Base-by-base conservation (phyloP, 2,113 vertebrate genomes). In the Sigmodon hispidus region DNA sequence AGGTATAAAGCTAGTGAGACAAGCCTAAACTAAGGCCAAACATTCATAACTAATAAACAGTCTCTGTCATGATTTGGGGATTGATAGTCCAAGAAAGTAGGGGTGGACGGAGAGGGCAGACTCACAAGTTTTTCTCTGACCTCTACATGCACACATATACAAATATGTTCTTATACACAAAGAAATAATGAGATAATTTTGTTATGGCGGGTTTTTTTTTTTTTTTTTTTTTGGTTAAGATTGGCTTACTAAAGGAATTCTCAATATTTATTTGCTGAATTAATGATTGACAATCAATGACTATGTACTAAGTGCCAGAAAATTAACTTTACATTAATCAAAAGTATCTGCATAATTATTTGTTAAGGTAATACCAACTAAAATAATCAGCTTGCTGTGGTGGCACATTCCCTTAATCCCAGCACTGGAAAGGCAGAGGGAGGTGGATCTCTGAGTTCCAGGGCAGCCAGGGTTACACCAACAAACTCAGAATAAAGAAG, bases 221-320 rank as follows among this genome's bases (percentile, higher is more conserved):
- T n/a, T n/a, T n/a, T n/a, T n/a, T n/a, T n/a, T 48, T 75, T 72
- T 73, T 73, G 45, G 15, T 26, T 29, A 76, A 34, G 31, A 31
- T 45, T 76, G 72, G 31, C 55, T 61, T 76, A 89, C n/a, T 86
- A 69, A 43, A 65, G 26, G 50, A 29, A 55, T 72, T 88, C 43
- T 40, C 21, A 77, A 19, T 81, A 79, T 70, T 76, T 90, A 26
- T 52, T 88, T 67, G 40, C 69, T 89, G 79, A 94, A 93, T 93
- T 89, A 89, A 59, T 94, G 52, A 94, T 70, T 92, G 61, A 87
- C 63, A 90, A 31, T 83, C 29, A 69, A 6, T 93, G 70, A 17
- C 43, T 34, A 63, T 31, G 6, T 91, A 80, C 57, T 91, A 48
- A 92, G 67, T 65, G 7, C 31, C 79, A 94, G 61, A 90, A 50